Base-by-base conservation (phyloP, 2,113 vertebrate genomes). In the Telmatochromis bifrenatus region DNA sequence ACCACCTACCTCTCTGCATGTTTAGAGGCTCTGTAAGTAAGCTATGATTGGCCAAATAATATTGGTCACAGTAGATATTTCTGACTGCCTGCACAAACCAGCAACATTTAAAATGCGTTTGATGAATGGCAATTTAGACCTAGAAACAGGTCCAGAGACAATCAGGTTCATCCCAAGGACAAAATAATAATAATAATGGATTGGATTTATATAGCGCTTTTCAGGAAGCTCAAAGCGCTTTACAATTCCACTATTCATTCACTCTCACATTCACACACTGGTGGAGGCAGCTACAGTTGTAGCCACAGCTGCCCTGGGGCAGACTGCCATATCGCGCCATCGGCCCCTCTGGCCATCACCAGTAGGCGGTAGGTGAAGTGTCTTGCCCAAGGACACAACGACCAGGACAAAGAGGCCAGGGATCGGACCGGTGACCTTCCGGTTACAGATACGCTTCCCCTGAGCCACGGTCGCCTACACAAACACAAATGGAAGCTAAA, bases 341-440 rank as follows among this genome's bases (percentile, higher is more conserved):
- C 6, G 4, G 14, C 45, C 45, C 42, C 6, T 45, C 45, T 47
- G 45, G 7, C 14, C 6, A 47, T 0, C 45, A 47, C 45, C 45
- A 7, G 45, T 47, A 47, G 45, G 45, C 0, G 14, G 42, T 14
- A 45, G 42, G 6, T 47, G 0, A 47, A 47, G 6, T 47, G 45
- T 47, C 6, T 45, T 4, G 6, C 42, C 42, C 42, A 45, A 15
- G 42, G 42, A 45, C 45, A 47, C 14, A 47, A 47, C 14, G 4
- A 47, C 4, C 45, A 15, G 45, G 6, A 15, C 3, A 45, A 6
- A 45, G 42, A 15, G 42, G 0, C 13, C 3, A 13, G 42, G 42
- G 13, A 45, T 45, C 0, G 0, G 14, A 45, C 13, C 0, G 3
- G 42, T 0, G 13, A 45, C 42, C 12, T 45, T 45, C 12, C 0